Evolutionary conservation across 2,888 invertebrate genomes (phyloP), one percentile per base, ranked within the genome.

Genomic region (Odontocerum albicorne): DNA sequence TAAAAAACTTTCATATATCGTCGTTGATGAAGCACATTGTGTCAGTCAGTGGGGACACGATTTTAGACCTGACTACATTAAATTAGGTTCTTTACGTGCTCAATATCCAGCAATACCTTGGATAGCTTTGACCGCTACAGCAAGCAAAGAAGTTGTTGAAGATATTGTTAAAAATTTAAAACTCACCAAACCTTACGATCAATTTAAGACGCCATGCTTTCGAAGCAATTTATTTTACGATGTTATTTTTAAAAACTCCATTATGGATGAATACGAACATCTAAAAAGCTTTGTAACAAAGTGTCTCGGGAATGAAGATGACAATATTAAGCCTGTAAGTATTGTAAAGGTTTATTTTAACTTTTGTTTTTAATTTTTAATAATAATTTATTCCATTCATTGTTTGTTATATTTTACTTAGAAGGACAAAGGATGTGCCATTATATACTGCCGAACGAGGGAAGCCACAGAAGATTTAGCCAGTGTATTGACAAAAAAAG

Each of bases 41-140:
- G 94, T 99, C 0, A 96, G 95, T 65, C 91, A 98, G 66, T 99
- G 98, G 99, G 99, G 99, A 0, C 98, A 98, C 73, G 97, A 98
- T 72, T 99, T 99, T 70, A 81, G 96, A 4, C 95, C 95, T 0
- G 94, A 95, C 71, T 99, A 97, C 70, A 78, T 97, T 16, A 92
- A 93, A 71, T 75, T 99, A 17, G 94, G 96, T 1, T 68, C 72
- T 7, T 72, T 92, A 36, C 76, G 88, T 49, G 66, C 70, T 20
- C 70, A 72, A 60, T 86, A 88, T 68, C 82, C 82, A 49, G 75
- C 81, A 49, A 81, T 94, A 55, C 87, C 92, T 1, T 92, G 92
- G 83, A 81, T 98, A 45, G 97, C 97, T 0, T 75, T 99, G 39
- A 99, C 99, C 4, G 99, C 99, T 0, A 99, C 99, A 0, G 98